Conservation (phyloP, 2,113 vertebrate genomes). For the Atherinomorus stipes region DNA sequence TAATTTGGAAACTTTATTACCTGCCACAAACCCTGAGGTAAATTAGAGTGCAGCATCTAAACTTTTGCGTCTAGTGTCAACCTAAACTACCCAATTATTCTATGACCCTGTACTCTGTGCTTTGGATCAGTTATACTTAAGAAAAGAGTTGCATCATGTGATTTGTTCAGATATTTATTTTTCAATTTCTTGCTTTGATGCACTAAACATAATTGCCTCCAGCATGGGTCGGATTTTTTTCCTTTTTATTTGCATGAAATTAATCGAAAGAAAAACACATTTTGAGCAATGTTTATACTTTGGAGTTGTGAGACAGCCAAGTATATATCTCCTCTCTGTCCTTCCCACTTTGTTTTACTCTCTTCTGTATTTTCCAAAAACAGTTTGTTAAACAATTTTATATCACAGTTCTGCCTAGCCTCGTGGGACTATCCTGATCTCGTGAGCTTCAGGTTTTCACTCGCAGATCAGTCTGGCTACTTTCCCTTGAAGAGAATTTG, state of each 20-base stretch:
- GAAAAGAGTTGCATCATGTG: conserved; percentile 18
- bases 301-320: conserved; percentile 28
- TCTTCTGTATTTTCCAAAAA: conserved; percentile 56
- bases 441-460: no score
- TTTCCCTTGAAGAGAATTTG: no score
- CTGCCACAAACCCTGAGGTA: conserved; percentile 29
- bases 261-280: conserved; percentile 35
- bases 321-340: conserved; percentile 22
- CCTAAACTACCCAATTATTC: conserved; percentile 4
- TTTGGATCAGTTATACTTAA: conserved; percentile 20
- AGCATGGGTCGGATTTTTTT: conserved; percentile 20
- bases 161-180: conserved; percentile 13
- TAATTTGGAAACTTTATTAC: conserved; percentile 47
- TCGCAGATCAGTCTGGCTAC: no score
- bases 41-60: conserved; percentile 30
- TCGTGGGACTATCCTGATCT: no score
- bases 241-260: conserved; percentile 25
- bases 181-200: conserved; percentile 28
- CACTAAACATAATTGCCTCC: conserved; percentile 40
- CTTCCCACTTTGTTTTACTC: conserved; percentile 37
- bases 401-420: conserved; percentile 68
- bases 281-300: conserved; percentile 25
- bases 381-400: conserved; percentile 76
- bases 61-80: conserved; percentile 52
- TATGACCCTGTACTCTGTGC: conserved; percentile 8